These are phyloP conservation scores for Tauraco erythrolophus DNA, from an alignment of 2,113 vertebrate species.

Conservation along the genomic window DNA sequence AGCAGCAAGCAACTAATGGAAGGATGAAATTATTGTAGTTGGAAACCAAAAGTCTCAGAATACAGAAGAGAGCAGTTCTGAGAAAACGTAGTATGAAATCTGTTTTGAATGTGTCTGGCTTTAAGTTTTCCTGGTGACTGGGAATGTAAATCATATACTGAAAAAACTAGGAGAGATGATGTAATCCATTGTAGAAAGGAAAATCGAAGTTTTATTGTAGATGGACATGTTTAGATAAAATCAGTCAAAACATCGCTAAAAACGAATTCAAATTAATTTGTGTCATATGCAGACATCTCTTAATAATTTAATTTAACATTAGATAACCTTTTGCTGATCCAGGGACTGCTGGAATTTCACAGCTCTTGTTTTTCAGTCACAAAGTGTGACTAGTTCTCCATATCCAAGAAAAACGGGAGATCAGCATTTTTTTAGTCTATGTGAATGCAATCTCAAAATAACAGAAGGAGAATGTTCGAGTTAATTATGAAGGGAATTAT, in stretches of 20 bases:
- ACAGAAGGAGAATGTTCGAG: constrained; percentile 17
- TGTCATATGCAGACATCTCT: neutral
- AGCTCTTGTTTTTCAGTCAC: neutral
- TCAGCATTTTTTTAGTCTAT: constrained; percentile 1
- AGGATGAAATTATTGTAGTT: constrained; percentile 42
- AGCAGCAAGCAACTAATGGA: constrained; percentile 24
- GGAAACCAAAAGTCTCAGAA: constrained; percentile 20
- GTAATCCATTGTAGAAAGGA: neutral
- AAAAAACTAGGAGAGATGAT: neutral
- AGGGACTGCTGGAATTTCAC: neutral
- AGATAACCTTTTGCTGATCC: neutral
- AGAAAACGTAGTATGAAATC: neutral
- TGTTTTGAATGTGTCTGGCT: neutral
- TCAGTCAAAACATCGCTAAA: neutral
- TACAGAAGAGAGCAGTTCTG: neutral
- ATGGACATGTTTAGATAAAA: neutral
- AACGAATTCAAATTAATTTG: neutral
- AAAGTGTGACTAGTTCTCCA: neutral
- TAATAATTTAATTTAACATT: neutral
- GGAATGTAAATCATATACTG: neutral
- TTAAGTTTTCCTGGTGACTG: neutral
- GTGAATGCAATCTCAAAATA: neutral
- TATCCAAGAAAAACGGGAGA: neutral
- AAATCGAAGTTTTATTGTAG: neutral
- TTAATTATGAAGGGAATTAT: constrained; percentile 33